Evolutionary conservation across 2,113 vertebrate genomes (phyloP).

Genomic region (Bubalus kerabau): DNA sequence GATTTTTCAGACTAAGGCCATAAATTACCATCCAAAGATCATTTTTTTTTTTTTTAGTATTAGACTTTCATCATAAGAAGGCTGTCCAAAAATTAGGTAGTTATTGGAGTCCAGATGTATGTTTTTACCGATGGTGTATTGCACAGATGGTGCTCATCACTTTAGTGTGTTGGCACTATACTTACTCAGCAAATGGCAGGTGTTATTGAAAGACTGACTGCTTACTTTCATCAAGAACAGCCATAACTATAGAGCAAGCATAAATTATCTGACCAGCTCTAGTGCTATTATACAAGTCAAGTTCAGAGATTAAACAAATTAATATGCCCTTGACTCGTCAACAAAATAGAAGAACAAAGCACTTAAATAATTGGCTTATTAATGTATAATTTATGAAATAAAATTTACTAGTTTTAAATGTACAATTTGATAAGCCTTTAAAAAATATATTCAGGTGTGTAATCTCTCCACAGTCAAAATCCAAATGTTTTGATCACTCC

Average conservation of each 20-base stretch:
- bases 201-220: background rate
- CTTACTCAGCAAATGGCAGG: background rate
- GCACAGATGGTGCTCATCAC: background rate
- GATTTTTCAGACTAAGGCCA: background rate
- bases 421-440: background rate
- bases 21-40: background rate
- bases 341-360: background rate
- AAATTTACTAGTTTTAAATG: background rate
- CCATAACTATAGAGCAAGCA: background rate
- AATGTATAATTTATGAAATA: background rate
- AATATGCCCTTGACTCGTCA: background rate
- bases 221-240: background rate
- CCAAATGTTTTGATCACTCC: background rate
- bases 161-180: background rate
- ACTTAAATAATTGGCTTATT: background rate
- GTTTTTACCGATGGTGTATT: background rate
- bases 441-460: background rate
- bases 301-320: background rate
- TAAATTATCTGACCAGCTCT: background rate
- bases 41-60: background rate
- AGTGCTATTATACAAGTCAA: background rate
- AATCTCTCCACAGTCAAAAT: background rate
- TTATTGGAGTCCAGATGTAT: background rate
- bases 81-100: background rate
- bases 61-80: background rate